Percentiles rank a stretch among this genome's conserved stretches.
These are phyloP conservation scores for Aquatica leii DNA, from an alignment of 2,888 invertebrate species.

Conservation along the genomic window DNA sequence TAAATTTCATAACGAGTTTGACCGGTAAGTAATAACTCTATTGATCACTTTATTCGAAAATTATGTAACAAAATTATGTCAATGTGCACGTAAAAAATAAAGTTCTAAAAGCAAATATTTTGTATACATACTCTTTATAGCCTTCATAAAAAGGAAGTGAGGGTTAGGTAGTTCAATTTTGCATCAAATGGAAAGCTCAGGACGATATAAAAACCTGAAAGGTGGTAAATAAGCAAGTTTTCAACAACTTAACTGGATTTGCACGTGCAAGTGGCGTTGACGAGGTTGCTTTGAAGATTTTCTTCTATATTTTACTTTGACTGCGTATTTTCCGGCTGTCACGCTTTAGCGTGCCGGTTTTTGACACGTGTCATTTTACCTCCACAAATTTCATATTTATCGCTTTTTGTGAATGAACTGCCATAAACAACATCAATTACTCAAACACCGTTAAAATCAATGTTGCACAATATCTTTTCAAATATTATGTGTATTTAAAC, in stretches of 20 bases:
- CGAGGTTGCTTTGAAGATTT: conserved; percentile 57
- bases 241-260: conserved; percentile 55
- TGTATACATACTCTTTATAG: conserved; percentile 37
- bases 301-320: conserved; percentile 54
- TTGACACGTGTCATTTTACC: conserved; percentile 53
- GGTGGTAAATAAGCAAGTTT: conserved; percentile 59
- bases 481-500: conserved; percentile 17
- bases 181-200: conserved; percentile 52
- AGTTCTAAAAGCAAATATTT: conserved; percentile 26
- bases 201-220: conserved; percentile 51
- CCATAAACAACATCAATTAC: conserved; percentile 34
- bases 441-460: conserved; percentile 20
- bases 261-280: conserved; percentile 54
- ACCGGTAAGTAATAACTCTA: no score
- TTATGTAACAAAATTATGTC: conserved; percentile 25
- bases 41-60: no score
- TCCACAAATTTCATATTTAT: conserved; percentile 35
- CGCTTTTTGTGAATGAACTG: conserved; percentile 33
- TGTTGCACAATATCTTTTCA: conserved; percentile 18
- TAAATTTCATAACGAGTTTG: no score
- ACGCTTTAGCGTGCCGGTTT: conserved; percentile 45
- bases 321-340: conserved; percentile 57
- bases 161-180: conserved; percentile 56
- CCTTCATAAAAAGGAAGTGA: conserved; percentile 53
- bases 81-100: conserved; percentile 18